These are phyloP conservation scores for Nasalis larvatus DNA, from an alignment of 2,113 vertebrate species.

Conservation along the genomic window DNA sequence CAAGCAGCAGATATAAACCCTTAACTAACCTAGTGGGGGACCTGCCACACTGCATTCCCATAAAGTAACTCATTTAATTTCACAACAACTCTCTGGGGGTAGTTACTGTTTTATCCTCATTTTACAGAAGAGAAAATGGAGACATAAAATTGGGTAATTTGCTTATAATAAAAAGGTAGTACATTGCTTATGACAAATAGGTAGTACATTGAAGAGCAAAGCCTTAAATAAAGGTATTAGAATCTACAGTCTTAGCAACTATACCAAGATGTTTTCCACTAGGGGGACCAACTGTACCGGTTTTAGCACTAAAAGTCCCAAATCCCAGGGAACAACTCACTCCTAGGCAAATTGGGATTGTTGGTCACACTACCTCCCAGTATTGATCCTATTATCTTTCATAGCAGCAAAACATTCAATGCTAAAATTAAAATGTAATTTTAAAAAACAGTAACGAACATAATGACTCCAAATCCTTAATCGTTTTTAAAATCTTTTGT, in stretches of 20 bases:
- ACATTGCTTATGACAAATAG: background rate
- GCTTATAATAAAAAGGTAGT: background rate
- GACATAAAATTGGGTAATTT: background rate
- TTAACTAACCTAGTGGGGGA: too few relatives aligned
- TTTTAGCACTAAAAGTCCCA: background rate
- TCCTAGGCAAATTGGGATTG: background rate
- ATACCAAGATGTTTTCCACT: background rate
- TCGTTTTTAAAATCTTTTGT: background rate
- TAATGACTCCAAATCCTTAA: background rate
- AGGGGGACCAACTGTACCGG: background rate
- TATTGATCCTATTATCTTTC: background rate
- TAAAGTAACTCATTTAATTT: background rate
- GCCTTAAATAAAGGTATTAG: background rate
- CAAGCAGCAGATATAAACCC: too few relatives aligned
- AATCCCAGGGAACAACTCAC: background rate
- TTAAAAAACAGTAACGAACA: background rate
- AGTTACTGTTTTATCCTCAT: background rate
- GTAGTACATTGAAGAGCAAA: background rate
- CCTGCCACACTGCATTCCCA: background rate
- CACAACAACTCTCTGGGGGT: background rate
- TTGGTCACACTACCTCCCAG: background rate
- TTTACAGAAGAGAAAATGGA: conserved; percentile 3
- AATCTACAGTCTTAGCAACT: background rate
- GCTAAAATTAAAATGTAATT: background rate
- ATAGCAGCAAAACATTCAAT: background rate